A percentile compares a stretch with the other conserved stretches of the same genome.
Conservation (phyloP, 1,140 invertebrate genomes). For the Drosophila yakuba region DNA sequence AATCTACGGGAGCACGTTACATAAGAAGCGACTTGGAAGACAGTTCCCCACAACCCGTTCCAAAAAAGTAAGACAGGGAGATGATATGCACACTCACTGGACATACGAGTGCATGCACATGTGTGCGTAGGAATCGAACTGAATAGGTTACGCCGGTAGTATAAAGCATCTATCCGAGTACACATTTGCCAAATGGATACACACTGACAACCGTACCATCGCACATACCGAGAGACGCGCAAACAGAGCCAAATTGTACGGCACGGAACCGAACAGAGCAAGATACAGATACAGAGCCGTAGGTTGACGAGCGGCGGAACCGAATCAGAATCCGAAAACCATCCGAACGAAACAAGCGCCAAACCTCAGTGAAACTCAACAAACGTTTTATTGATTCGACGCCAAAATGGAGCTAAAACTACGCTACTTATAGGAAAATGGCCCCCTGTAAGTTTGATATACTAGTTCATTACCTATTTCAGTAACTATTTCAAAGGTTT, state of each 20-base stretch:
- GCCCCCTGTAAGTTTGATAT: constrained; percentile 32
- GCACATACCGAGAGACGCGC: constrained; percentile 38
- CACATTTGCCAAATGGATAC: constrained; percentile 61
- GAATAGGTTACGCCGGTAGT: constrained; percentile 60
- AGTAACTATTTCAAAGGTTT: constrained; percentile 17
- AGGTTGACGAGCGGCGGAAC: constrained; percentile 56
- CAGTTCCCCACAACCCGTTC: constrained; percentile 10
- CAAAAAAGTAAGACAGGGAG: background rate
- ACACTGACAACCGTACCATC: constrained; percentile 46
- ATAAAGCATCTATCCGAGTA: constrained; percentile 66
- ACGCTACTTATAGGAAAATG: constrained; percentile 59
- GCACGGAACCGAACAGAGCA: constrained; percentile 47
- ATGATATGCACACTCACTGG: constrained; percentile 26
- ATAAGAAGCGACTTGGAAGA: constrained; percentile 37
- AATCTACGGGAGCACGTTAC: constrained; percentile 32
- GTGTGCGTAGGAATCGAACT: constrained; percentile 20
- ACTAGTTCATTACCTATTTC: constrained; percentile 9
- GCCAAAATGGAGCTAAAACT: constrained; percentile 70
- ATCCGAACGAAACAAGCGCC: constrained; percentile 63
- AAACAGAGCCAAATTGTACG: constrained; percentile 33
- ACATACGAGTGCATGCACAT: background rate
- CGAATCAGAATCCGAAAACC: constrained; percentile 55
- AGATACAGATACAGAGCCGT: constrained; percentile 65
- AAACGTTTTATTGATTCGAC: constrained; percentile 78
- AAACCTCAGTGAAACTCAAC: constrained; percentile 73